Percentiles rank a stretch among this genome's conserved stretches.
These are phyloP conservation scores for Nebria brevicollis DNA, from an alignment of 2,888 invertebrate species.

Conservation along the genomic window DNA sequence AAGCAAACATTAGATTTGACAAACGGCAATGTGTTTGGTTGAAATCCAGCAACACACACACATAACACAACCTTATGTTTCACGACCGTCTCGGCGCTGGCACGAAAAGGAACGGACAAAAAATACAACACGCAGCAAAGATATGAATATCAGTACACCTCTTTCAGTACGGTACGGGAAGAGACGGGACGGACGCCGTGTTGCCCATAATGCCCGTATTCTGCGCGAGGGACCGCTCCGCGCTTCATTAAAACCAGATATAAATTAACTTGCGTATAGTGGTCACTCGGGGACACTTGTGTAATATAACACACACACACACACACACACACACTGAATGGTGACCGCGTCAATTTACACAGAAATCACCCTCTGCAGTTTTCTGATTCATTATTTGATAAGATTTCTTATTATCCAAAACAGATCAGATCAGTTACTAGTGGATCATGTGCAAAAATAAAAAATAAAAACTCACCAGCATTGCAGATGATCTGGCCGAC, in stretches of 20 bases:
- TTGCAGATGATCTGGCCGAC: conserved; percentile 54
- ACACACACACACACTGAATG: conserved; percentile 20
- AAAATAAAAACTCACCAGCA: conserved; percentile 39
- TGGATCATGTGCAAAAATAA: neutral
- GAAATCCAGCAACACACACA: conserved; percentile 60
- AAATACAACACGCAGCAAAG: conserved; percentile 44
- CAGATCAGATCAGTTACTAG: neutral
- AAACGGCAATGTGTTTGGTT: conserved; percentile 65
- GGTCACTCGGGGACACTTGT: conserved; percentile 39
- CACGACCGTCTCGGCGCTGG: conserved; percentile 52
- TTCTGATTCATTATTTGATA: no score
- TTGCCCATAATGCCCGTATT: neutral
- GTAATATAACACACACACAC: neutral
- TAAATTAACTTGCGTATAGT: conserved; percentile 36
- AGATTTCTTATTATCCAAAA: neutral
- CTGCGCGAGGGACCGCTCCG: neutral
- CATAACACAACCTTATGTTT: conserved; percentile 60
- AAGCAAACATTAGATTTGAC: conserved; percentile 61
- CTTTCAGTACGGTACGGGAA: neutral
- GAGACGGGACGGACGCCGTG: neutral
- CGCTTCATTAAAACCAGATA: conserved; percentile 44
- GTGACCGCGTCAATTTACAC: neutral
- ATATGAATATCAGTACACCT: conserved; percentile 16
- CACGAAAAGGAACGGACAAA: conserved; percentile 45
- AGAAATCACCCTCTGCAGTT: neutral